Percentiles rank a stretch among this genome's conserved stretches.
Conservation (phyloP, 1,140 invertebrate genomes). For the Diorhabda elongata region DNA sequence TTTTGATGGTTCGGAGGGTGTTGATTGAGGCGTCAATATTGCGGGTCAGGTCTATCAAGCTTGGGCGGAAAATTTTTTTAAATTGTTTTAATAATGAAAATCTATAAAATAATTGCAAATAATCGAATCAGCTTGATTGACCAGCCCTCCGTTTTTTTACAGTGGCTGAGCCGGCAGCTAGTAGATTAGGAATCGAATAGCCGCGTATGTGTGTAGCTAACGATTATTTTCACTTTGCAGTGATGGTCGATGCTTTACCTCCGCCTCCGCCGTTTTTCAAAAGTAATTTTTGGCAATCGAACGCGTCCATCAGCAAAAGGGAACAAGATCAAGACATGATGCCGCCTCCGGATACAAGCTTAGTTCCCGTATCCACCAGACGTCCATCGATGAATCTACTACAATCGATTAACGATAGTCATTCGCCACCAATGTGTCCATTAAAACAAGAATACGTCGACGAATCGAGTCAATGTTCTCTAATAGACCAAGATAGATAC, state of each 20-base stretch:
- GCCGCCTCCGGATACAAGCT: slow-evolving; percentile 56
- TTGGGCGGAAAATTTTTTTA: slow-evolving; percentile 24
- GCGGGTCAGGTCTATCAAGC: slow-evolving; percentile 46
- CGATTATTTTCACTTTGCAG: slow-evolving; percentile 44
- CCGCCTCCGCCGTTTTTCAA: slow-evolving; percentile 38
- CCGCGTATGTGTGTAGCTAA: slow-evolving; percentile 32
- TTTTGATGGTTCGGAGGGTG: slow-evolving; percentile 27
- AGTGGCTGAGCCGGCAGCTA: slow-evolving; percentile 46
- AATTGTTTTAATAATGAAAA: background rate
- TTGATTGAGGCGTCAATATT: slow-evolving; percentile 41
- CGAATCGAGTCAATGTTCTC: slow-evolving; percentile 62
- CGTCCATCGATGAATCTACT: slow-evolving; percentile 52
- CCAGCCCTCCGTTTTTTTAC: slow-evolving; percentile 43
- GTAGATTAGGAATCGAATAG: slow-evolving; percentile 36
- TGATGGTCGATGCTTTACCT: slow-evolving; percentile 32
- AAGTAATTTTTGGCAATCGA: slow-evolving; percentile 45
- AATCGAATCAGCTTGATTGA: slow-evolving; percentile 41
- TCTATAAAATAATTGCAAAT: background rate
- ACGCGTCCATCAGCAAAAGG: slow-evolving; percentile 38
- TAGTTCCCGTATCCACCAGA: slow-evolving; percentile 52
- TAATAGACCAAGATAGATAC: slow-evolving; percentile 45
- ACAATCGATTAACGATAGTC: slow-evolving; percentile 33
- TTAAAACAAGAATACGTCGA: slow-evolving; percentile 69
- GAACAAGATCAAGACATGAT: slow-evolving; percentile 57
- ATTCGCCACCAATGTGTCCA: slow-evolving; percentile 47